Percentiles rank a stretch among this genome's conserved stretches.
Evolutionary conservation across 2,113 vertebrate genomes (phyloP).

Genomic region (Haplotaxodon microlepis): DNA sequence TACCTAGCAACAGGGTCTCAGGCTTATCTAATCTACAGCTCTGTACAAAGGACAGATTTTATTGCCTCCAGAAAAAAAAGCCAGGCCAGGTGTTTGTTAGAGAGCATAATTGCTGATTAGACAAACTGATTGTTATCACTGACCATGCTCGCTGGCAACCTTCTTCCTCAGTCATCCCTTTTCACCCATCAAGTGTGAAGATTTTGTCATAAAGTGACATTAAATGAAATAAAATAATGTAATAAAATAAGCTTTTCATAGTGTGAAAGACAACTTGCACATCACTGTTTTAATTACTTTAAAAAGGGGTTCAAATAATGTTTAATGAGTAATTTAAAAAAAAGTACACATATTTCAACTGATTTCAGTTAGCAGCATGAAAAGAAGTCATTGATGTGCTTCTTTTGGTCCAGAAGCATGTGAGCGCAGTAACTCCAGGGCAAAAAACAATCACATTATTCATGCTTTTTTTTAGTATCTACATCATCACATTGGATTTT

Average conservation of each 20-base stretch:
- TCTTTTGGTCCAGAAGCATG: neutral
- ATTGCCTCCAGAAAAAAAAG: conserved; percentile 12
- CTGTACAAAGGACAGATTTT: conserved; percentile 54
- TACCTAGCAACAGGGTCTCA: neutral
- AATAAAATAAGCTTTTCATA: neutral
- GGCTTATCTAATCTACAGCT: conserved; percentile 64
- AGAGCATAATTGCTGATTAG: neutral
- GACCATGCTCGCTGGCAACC: neutral
- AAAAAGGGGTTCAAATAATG: neutral
- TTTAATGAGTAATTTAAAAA: neutral
- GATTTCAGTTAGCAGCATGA: neutral
- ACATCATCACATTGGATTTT: neutral
- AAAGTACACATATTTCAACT: neutral
- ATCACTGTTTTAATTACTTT: neutral
- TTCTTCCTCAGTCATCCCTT: neutral
- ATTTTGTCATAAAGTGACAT: neutral
- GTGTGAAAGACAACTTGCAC: neutral
- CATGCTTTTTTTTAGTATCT: neutral
- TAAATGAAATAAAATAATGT: neutral
- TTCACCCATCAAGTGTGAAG: neutral
- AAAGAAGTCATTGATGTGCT: neutral
- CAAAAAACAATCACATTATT: neutral
- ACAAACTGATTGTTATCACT: neutral
- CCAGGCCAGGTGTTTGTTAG: neutral
- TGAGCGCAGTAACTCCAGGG: neutral